Conservation (phyloP, 2,888 invertebrate species). For the Caenorhabditis japonica region DNA sequence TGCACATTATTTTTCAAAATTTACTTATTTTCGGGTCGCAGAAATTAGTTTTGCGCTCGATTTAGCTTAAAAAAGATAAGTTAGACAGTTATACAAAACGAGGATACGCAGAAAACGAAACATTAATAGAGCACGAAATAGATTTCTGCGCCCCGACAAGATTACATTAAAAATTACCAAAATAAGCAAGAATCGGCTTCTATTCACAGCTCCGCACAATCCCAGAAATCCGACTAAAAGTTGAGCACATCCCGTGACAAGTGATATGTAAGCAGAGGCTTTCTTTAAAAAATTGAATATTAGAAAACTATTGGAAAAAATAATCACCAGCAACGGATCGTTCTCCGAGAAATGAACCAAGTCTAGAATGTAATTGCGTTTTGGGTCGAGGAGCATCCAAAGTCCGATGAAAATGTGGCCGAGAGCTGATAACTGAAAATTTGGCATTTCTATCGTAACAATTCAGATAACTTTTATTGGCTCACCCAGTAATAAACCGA, state of each 20-base stretch:
- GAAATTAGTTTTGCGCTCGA: no score
- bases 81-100: no score
- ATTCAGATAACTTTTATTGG: background rate
- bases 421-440: constrained; percentile 63
- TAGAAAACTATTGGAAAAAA: constrained; percentile 6
- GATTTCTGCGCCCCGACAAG: no score
- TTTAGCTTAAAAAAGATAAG: no score
- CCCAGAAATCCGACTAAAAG: constrained; percentile 73
- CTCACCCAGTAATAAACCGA: constrained; percentile 41
- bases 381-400: constrained; percentile 76
- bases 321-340: constrained; percentile 69
- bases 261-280: constrained; percentile 64
- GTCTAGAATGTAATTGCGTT: constrained; percentile 71
- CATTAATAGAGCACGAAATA: background rate
- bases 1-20: no score
- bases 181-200: constrained; percentile 68
- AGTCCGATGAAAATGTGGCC: constrained; percentile 71
- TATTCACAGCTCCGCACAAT: constrained; percentile 71
- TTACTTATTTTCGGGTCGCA: no score
- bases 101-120: constrained; percentile 14
- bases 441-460: background rate
- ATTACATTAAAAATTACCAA: constrained; percentile 59
- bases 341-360: constrained; percentile 76
- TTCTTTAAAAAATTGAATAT: constrained; percentile 52
- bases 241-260: constrained; percentile 65